Conservation (phyloP, 2,888 invertebrate genomes). For the Andrena dorsata region DNA sequence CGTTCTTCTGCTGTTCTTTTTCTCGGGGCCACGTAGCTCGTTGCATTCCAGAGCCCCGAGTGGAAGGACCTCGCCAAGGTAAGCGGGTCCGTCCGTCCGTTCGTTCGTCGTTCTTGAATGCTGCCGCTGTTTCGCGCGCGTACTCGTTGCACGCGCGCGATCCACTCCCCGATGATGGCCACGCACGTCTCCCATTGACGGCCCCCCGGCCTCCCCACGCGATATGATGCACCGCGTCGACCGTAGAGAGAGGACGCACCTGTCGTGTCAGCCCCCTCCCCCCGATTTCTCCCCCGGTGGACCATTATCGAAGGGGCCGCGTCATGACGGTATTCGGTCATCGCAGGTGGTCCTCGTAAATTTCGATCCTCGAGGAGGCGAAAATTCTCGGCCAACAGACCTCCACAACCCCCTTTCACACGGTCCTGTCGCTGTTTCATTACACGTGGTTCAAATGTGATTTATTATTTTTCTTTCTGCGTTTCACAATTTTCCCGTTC, state of each 20-base stretch:
- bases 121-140: conserved; percentile 56
- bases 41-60: conserved; percentile 81
- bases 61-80: conserved; percentile 84
- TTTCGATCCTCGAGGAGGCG: conserved; percentile 12
- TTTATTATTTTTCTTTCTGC: not conserved
- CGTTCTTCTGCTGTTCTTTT: conserved; percentile 44
- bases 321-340: conserved; percentile 26
- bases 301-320: conserved; percentile 14
- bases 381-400: not conserved
- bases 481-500: too few species aligned
- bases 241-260: conserved; percentile 40
- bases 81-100: conserved; percentile 78
- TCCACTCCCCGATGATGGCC: conserved; percentile 40
- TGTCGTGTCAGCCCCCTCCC: conserved; percentile 41
- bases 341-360: conserved; percentile 51
- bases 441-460: too few species aligned
- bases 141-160: conserved; percentile 50
- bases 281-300: conserved; percentile 43
- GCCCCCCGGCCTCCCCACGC: conserved; percentile 26
- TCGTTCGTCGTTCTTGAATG: conserved; percentile 66
- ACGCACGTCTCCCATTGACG: conserved; percentile 63
- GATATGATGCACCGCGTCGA: conserved; percentile 23
- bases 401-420: not conserved
- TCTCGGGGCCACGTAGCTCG: conserved; percentile 65
- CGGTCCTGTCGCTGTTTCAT: not conserved